A percentile compares a stretch with the other conserved stretches of the same genome.
phyloP scores from a whole-genome alignment of 2,113 vertebrate species.

The Scomber scombrus region DNA sequence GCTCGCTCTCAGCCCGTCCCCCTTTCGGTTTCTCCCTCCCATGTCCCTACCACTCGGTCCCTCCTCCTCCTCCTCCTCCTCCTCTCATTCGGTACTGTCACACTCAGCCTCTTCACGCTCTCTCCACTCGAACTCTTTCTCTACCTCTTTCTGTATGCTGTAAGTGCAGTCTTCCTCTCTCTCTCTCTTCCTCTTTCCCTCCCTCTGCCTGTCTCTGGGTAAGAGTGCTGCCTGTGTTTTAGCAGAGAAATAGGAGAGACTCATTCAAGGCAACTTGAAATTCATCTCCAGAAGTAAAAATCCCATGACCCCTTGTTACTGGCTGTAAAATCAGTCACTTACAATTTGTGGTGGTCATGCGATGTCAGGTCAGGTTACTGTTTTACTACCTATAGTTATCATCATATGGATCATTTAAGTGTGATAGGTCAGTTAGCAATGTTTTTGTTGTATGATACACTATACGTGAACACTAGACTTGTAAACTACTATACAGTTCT shows the following conservation, averaged over 20 bases:
- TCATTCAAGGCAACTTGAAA: constrained; percentile 72
- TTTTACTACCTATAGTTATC: neutral
- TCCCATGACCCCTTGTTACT: constrained; percentile 67
- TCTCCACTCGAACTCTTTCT: constrained; percentile 72
- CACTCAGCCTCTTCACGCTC: constrained; percentile 67
- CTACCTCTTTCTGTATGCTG: constrained; percentile 79
- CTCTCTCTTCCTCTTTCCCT: constrained; percentile 57
- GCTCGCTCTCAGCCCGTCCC: constrained; percentile 55
- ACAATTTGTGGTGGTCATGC: constrained; percentile 7
- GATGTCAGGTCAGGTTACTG: constrained; percentile 19
- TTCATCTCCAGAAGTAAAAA: constrained; percentile 71
- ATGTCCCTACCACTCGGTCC: constrained; percentile 46
- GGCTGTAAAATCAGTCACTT: constrained; percentile 42
- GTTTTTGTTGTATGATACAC: neutral
- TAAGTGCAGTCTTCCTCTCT: constrained; percentile 71
- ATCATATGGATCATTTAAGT: neutral
- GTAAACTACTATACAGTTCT: neutral
- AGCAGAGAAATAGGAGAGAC: constrained; percentile 64
- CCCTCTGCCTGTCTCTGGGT: constrained; percentile 60
- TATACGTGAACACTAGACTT: too few relatives aligned
- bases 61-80: constrained; percentile 54
- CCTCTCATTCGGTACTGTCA: constrained; percentile 64
- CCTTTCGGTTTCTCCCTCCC: constrained; percentile 55
- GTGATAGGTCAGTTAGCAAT: neutral
- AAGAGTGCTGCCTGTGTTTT: constrained; percentile 78